Percentiles rank a stretch among this genome's conserved stretches.
Evolutionary conservation across 2,797 vertebrate species (phyloP).

Genomic region (Smutsia temminckii): DNA sequence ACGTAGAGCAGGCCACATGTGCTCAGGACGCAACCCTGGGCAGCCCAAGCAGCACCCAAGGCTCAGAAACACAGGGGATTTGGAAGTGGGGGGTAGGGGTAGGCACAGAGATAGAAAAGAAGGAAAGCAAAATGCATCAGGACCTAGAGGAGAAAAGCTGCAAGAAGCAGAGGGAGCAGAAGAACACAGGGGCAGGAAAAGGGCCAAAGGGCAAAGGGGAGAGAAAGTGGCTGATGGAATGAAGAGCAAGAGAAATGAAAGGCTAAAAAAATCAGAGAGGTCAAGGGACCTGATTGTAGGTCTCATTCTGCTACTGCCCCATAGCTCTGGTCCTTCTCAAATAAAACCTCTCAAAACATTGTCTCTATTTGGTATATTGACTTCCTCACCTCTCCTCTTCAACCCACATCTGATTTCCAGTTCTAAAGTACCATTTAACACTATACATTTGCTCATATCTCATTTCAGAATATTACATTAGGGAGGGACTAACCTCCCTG

Average conservation of each 20-base stretch:
- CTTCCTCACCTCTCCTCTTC: not conserved
- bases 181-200: not conserved
- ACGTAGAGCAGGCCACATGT: not conserved
- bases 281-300: not conserved
- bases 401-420: not conserved
- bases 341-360: not conserved
- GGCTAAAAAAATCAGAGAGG: not conserved
- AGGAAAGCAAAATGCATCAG: not conserved
- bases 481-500: not conserved
- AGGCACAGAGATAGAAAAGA: not conserved
- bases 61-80: not conserved
- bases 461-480: constrained; percentile 3
- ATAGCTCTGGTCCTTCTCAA: not conserved
- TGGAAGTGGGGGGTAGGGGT: not conserved
- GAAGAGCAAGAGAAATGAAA: not conserved
- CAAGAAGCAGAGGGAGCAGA: constrained; percentile 6
- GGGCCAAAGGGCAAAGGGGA: not conserved
- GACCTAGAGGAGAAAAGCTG: not conserved
- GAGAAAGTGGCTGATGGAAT: not conserved
- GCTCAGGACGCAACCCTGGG: not conserved
- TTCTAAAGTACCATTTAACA: not conserved
- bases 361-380: not conserved
- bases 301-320: constrained; percentile 1
- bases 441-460: not conserved
- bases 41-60: not conserved